phyloP scores from a whole-genome alignment of 64 coral and sea anemone species.

The Hydrozoanthus tunicans region DNA sequence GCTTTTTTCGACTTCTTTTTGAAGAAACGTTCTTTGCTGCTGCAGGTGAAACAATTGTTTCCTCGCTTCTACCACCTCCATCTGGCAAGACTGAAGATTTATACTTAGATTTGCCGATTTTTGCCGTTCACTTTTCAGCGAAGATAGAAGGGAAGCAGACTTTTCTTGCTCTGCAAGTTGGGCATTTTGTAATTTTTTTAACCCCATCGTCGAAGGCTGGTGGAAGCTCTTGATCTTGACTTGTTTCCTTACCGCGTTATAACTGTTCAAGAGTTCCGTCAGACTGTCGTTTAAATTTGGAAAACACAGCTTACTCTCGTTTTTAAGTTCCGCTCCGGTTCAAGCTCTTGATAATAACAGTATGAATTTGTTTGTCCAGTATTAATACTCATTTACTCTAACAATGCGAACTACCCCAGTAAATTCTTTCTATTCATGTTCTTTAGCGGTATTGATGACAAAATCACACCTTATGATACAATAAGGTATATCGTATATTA shows the following conservation, averaged over 20 bases:
- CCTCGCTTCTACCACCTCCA: background rate
- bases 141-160: conserved; percentile 11
- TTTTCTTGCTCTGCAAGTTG: background rate
- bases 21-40: background rate
- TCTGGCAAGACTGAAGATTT: background rate
- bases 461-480: too few relatives aligned
- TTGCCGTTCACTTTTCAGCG: background rate
- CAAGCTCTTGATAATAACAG: too few relatives aligned
- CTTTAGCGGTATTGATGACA: too few relatives aligned
- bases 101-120: background rate
- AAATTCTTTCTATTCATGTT: too few relatives aligned
- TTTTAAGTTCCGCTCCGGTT: background rate
- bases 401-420: too few relatives aligned
- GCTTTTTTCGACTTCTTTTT: too few relatives aligned
- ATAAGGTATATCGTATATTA: too few relatives aligned
- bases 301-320: conserved; percentile 2
- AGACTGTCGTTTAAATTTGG: conserved; percentile 16
- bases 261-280: conserved; percentile 3
- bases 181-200: background rate
- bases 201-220: conserved; percentile 14
- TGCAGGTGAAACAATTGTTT: conserved; percentile 9
- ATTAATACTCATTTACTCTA: too few relatives aligned
- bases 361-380: too few relatives aligned
- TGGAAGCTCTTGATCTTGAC: background rate
- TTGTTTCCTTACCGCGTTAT: conserved; percentile 9